Percentiles rank a stretch among this genome's conserved stretches.
Conservation (phyloP, 1,140 invertebrate genomes). For the Antheraea pernyi region DNA sequence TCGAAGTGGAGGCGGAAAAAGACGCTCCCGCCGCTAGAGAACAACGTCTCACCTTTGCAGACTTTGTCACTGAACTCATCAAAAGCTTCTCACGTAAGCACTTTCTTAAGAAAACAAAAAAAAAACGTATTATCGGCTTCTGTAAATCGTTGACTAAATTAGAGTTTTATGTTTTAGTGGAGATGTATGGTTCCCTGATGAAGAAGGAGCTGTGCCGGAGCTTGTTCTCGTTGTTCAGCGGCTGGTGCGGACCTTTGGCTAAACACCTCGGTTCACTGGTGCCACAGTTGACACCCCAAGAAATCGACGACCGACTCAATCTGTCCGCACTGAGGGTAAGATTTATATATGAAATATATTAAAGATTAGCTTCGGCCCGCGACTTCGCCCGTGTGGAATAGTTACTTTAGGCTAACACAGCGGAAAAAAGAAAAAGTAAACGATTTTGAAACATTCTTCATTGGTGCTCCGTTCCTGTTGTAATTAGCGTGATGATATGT, state of each 20-base stretch:
- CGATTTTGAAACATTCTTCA: no score
- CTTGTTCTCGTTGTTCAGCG: conserved; percentile 94
- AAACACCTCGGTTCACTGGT: conserved; percentile 72
- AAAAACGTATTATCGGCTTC: no score
- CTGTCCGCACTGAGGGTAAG: conserved; percentile 86
- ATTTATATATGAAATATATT: no score
- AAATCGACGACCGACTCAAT: conserved; percentile 82
- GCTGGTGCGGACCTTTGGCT: conserved; percentile 94
- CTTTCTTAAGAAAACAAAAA: no score
- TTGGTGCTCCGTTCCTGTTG: no score
- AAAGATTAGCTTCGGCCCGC: no score
- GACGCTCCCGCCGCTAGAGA: conserved; percentile 88
- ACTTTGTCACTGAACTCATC: conserved; percentile 96
- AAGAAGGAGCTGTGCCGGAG: conserved; percentile 92
- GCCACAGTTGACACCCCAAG: conserved; percentile 43
- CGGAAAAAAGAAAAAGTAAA: no score
- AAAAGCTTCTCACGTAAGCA: conserved; percentile 93
- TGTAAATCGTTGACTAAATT: no score
- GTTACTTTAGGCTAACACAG: no score
- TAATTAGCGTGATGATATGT: no score
- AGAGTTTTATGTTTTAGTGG: conserved; percentile 81
- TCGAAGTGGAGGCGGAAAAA: conserved; percentile 95
- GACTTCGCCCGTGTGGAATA: no score
- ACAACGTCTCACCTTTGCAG: conserved; percentile 96
- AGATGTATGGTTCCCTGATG: conserved; percentile 90